phyloP scores from a whole-genome alignment of 2,888 invertebrate genomes.

The Craniophora ligustri region DNA sequence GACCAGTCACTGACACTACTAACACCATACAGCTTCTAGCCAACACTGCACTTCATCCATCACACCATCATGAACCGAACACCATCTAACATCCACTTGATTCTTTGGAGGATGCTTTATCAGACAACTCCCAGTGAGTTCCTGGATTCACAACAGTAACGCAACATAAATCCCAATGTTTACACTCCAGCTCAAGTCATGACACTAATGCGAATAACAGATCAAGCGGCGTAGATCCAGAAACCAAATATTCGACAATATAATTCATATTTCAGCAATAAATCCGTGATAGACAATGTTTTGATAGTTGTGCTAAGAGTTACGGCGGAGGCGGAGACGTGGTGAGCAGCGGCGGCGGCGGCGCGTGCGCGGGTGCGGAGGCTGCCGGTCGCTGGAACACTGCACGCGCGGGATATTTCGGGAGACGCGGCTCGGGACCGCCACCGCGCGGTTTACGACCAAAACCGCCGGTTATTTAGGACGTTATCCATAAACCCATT shows the following conservation, averaged over 20 bases:
- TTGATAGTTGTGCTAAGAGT: slow-evolving; percentile 19
- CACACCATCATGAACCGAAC: background rate
- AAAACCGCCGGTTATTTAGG: slow-evolving; percentile 59
- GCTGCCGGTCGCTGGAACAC: slow-evolving; percentile 28
- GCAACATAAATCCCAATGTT: slow-evolving; percentile 27
- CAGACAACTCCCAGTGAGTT: background rate
- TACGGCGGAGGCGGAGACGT: slow-evolving; percentile 4
- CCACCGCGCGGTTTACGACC: slow-evolving; percentile 63
- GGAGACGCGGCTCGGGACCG: slow-evolving; percentile 52
- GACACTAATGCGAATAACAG: slow-evolving; percentile 14
- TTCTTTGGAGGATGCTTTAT: background rate
- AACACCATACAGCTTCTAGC: background rate
- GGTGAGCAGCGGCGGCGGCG: slow-evolving; percentile 1
- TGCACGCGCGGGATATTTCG: slow-evolving; percentile 58
- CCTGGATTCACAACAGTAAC: background rate
- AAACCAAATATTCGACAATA: background rate
- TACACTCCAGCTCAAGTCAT: slow-evolving; percentile 8
- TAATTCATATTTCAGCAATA: slow-evolving; percentile 30
- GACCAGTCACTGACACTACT: slow-evolving; percentile 2
- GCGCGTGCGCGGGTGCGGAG: slow-evolving; percentile 27
- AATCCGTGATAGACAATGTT: slow-evolving; percentile 36
- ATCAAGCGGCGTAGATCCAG: slow-evolving; percentile 29
- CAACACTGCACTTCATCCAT: slow-evolving; percentile 5
- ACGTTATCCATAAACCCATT: slow-evolving; percentile 62
- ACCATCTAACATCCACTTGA: slow-evolving; percentile 1